Evolutionary conservation across 2,113 vertebrate species (phyloP).

Genomic region (Psettodes erumei): DNA sequence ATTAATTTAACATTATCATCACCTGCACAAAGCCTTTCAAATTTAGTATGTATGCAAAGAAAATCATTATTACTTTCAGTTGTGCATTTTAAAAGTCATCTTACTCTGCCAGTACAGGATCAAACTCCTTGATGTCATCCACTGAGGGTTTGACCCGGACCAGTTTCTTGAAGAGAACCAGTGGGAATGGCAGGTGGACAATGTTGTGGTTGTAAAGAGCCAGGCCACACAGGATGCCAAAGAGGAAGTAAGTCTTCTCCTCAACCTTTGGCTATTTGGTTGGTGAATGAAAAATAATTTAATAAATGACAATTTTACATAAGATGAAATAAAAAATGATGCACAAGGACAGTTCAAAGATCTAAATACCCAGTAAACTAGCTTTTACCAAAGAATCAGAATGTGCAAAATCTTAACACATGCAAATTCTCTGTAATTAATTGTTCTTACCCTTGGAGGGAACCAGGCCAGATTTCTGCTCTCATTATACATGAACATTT

Average conservation of each 20-base stretch:
- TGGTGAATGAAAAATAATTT: neutral
- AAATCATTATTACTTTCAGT: neutral
- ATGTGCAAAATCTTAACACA: neutral
- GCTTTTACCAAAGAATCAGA: neutral
- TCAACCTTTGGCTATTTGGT: constrained; percentile 61
- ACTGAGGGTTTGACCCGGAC: constrained; percentile 71
- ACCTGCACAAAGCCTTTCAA: too few species aligned
- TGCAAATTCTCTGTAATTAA: neutral
- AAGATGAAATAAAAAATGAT: neutral
- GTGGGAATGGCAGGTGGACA: constrained; percentile 76
- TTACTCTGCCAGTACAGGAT: constrained; percentile 73
- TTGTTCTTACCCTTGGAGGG: constrained; percentile 77
- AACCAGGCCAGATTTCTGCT: constrained; percentile 82
- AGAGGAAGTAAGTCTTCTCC: constrained; percentile 81
- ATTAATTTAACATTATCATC: neutral
- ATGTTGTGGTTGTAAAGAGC: constrained; percentile 76
- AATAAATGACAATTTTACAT: neutral
- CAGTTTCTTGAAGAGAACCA: constrained; percentile 83
- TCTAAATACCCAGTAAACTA: neutral
- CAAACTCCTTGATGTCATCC: constrained; percentile 81
- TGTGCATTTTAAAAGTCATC: constrained; percentile 8
- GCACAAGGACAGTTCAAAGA: neutral
- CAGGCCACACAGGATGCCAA: constrained; percentile 83
- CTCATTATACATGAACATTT: constrained; percentile 78
- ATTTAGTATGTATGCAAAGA: neutral